Evolutionary conservation across 2,797 vertebrate species (phyloP).

Genomic region (Rachycentron canadum): DNA sequence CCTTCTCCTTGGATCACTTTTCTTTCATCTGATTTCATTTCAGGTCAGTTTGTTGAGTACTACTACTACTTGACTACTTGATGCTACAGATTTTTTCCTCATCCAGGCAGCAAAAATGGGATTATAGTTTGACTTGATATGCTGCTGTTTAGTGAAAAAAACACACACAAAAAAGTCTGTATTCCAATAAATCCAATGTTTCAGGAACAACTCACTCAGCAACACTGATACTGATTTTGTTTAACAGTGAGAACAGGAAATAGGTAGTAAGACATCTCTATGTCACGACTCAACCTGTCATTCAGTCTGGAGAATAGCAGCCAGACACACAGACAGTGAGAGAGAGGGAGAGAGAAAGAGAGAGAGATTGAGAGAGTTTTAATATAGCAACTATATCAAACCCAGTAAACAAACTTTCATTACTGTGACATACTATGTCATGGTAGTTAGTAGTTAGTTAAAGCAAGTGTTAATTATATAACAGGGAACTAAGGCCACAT

Average conservation of each 20-base stretch:
- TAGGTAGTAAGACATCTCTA: neutral
- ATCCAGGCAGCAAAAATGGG: neutral
- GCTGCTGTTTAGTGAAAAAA: neutral
- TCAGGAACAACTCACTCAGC: slow-evolving; percentile 1
- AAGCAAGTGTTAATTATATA: neutral
- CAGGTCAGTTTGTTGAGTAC: slow-evolving; percentile 22
- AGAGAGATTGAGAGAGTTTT: too few relatives aligned
- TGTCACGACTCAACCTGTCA: neutral
- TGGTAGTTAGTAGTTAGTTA: too few relatives aligned
- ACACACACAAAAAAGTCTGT: slow-evolving; percentile 2
- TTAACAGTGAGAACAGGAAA: slow-evolving; percentile 17
- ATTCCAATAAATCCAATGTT: neutral
- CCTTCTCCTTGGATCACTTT: slow-evolving; percentile 26
- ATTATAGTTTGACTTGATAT: slow-evolving; percentile 13
- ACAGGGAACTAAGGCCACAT: slow-evolving; percentile 6
- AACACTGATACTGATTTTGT: neutral
- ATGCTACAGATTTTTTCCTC: neutral
- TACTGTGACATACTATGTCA: neutral
- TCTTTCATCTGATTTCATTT: slow-evolving; percentile 44
- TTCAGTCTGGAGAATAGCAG: slow-evolving; percentile 3
- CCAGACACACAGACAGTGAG: slow-evolving; percentile 1
- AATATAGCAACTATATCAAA: slow-evolving; percentile 16
- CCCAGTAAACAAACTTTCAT: neutral
- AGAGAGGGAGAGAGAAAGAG: too few relatives aligned
- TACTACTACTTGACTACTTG: too few relatives aligned